Percentiles rank a stretch among this genome's conserved stretches.
Conservation (phyloP, 2,888 invertebrate genomes). For the Lysandra bellargus region DNA sequence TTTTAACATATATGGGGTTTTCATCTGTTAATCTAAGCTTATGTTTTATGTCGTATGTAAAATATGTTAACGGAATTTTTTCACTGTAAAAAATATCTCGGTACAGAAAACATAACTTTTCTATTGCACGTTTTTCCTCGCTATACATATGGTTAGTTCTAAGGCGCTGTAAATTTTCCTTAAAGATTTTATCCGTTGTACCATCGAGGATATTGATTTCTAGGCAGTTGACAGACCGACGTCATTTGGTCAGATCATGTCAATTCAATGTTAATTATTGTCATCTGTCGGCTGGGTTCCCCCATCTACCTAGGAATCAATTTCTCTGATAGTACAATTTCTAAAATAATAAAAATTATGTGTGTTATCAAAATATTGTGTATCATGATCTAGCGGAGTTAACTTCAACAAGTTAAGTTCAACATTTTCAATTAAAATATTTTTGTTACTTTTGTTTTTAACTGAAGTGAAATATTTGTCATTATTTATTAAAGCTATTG, state of each 20-base stretch:
- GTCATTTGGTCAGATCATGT: too few relatives aligned
- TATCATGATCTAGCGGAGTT: not conserved
- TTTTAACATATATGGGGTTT: too few relatives aligned
- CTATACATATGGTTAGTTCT: constrained; percentile 44
- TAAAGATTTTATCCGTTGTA: constrained; percentile 32
- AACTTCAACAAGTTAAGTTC: not conserved
- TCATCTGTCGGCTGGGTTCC: too few relatives aligned
- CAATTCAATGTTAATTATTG: too few relatives aligned
- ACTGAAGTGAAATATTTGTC: constrained; percentile 16
- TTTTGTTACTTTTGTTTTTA: not conserved
- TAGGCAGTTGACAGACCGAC: too few relatives aligned
- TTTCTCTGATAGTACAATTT: not conserved
- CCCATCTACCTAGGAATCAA: too few relatives aligned
- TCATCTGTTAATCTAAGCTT: too few relatives aligned
- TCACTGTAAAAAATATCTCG: constrained; percentile 50
- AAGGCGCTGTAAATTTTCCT: constrained; percentile 39
- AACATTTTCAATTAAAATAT: constrained; percentile 21
- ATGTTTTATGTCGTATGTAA: constrained; percentile 45
- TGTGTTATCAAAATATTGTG: not conserved
- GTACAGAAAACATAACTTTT: constrained; percentile 45
- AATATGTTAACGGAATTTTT: constrained; percentile 45
- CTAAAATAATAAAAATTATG: constrained; percentile 2
- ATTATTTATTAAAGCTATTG: constrained; percentile 5
- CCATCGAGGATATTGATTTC: too few relatives aligned
- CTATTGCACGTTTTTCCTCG: constrained; percentile 46